A percentile compares a stretch with the other conserved stretches of the same genome.
Evolutionary conservation across 2,888 invertebrate genomes (phyloP).

Genomic region (Diarsia dahlii): DNA sequence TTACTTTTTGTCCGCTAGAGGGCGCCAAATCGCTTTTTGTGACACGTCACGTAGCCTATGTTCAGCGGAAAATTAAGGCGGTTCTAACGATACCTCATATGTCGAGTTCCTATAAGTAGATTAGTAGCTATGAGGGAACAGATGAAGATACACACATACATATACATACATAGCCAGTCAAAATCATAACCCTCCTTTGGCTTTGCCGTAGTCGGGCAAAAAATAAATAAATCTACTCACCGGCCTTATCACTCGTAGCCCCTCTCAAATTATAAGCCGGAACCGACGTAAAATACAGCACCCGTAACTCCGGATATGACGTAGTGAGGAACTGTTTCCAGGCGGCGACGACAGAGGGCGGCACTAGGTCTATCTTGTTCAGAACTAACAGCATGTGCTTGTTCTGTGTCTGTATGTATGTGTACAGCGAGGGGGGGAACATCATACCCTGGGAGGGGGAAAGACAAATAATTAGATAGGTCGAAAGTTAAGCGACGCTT

Average conservation of each 20-base stretch:
- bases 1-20: too few species aligned
- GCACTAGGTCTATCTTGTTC: conserved; percentile 98
- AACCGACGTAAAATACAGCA: conserved; percentile 96
- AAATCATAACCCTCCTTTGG: too few species aligned
- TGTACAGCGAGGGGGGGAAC: conserved; percentile 97
- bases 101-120: too few species aligned
- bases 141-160: too few species aligned
- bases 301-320: conserved; percentile 91
- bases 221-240: conserved; percentile 74
- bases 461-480: neutral
- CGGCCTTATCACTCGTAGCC: conserved; percentile 89
- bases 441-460: conserved; percentile 93
- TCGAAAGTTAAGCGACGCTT: neutral
- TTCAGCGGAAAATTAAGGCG: too few species aligned
- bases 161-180: too few species aligned
- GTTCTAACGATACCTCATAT: too few species aligned
- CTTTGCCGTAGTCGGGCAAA: too few species aligned
- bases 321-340: conserved; percentile 96
- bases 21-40: too few species aligned
- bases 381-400: conserved; percentile 97
- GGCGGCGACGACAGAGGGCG: conserved; percentile 94
- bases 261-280: conserved; percentile 93
- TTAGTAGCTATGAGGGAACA: too few species aligned
- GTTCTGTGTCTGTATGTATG: conserved; percentile 93
- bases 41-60: too few species aligned